phyloP scores from a whole-genome alignment of 1,140 invertebrate species.

The Psilanteris sp. region DNA sequence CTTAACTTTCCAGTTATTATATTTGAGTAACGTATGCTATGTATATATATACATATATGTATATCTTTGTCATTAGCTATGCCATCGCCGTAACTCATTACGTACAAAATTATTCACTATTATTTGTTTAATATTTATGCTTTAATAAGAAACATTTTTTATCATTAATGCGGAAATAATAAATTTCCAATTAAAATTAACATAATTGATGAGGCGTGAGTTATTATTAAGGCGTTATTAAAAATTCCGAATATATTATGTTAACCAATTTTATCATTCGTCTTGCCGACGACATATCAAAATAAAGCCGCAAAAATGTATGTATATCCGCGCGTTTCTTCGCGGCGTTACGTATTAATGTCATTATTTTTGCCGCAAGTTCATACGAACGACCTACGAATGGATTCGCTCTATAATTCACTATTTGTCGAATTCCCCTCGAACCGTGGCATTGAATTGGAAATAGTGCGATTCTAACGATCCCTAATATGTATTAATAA shows the following conservation, averaged over 20 bases:
- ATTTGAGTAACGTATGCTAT: too few species aligned
- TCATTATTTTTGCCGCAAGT: conserved; percentile 5
- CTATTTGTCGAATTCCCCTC: conserved; percentile 41
- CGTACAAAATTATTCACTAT: conserved; percentile 46
- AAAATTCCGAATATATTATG: conserved; percentile 57
- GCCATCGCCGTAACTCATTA: conserved; percentile 11
- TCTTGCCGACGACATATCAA: conserved; percentile 29
- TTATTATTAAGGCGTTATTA: conserved; percentile 52
- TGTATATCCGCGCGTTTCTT: conserved; percentile 3
- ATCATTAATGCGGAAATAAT: conserved; percentile 55
- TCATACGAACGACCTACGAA: not conserved
- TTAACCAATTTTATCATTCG: conserved; percentile 42
- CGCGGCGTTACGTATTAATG: conserved; percentile 10
- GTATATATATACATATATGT: too few species aligned
- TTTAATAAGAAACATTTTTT: conserved; percentile 45
- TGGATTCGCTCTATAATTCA: conserved; percentile 41
- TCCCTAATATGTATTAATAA: conserved; percentile 56
- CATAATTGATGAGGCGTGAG: conserved; percentile 56
- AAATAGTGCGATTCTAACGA: conserved; percentile 44
- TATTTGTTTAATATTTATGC: conserved; percentile 50
- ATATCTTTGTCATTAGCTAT: too few species aligned
- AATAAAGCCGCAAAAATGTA: conserved; percentile 20
- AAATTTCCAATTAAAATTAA: conserved; percentile 55
- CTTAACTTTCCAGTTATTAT: too few species aligned
- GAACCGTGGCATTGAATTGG: conserved; percentile 36